These are phyloP conservation scores for Dasyornis broadbenti DNA, from an alignment of 2,113 vertebrate genomes.

Conservation along the genomic window DNA sequence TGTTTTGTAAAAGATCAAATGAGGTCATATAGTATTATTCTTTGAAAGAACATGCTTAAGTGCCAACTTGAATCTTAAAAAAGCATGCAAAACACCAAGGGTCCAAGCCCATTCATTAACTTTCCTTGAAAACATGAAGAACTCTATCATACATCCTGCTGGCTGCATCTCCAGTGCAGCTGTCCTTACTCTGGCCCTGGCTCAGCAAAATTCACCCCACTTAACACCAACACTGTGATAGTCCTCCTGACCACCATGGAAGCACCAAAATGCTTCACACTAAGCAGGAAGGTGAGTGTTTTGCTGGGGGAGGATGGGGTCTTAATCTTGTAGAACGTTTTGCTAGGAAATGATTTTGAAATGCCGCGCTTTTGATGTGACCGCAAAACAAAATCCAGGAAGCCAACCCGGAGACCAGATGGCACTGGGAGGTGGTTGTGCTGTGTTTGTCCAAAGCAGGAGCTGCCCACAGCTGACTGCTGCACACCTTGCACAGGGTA, in stretches of 20 bases:
- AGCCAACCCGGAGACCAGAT: not conserved
- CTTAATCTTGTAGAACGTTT: not conserved
- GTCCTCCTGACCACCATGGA: not conserved
- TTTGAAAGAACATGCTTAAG: constrained; percentile 64
- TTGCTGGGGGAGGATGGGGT: not conserved
- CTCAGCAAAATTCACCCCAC: constrained; percentile 22
- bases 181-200: constrained; percentile 28
- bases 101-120: constrained; percentile 30
- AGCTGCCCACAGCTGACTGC: constrained; percentile 4
- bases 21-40: constrained; percentile 63
- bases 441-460: not conserved
- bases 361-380: not conserved
- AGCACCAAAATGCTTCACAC: not conserved
- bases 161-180: constrained; percentile 54
- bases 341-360: not conserved
- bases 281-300: not conserved
- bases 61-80: constrained; percentile 63
- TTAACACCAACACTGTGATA: not conserved
- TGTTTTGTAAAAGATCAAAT: constrained; percentile 66
- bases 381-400: not conserved
- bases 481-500: not conserved
- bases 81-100: constrained; percentile 53
- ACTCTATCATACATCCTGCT: constrained; percentile 57
- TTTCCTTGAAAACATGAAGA: constrained; percentile 54
- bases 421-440: not conserved